Evolutionary conservation across 2,113 vertebrate species (phyloP).

Genomic region (Sapayoa aenigma): DNA sequence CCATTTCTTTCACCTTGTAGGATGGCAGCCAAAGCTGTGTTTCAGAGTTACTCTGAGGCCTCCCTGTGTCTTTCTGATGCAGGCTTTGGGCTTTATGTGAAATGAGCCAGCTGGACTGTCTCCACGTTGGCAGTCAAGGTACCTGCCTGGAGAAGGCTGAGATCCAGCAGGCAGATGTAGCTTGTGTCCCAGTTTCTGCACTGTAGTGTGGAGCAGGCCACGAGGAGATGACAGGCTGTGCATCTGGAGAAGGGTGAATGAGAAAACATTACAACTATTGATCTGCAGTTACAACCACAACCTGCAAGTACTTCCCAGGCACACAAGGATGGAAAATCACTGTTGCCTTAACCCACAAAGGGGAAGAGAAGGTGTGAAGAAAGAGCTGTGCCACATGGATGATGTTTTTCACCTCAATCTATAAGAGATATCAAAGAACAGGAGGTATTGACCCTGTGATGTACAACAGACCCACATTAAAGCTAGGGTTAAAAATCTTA

Average conservation of each 20-base stretch:
- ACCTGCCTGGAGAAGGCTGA: background rate
- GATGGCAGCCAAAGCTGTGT: background rate
- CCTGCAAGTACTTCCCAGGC: background rate
- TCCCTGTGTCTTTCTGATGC: background rate
- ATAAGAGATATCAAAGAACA: background rate
- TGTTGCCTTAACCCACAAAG: background rate
- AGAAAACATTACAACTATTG: background rate
- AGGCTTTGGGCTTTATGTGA: background rate
- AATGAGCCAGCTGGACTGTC: background rate
- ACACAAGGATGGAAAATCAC: background rate
- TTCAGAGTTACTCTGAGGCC: background rate
- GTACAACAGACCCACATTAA: background rate
- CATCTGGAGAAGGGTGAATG: background rate
- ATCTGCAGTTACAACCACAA: background rate
- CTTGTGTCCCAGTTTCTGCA: background rate
- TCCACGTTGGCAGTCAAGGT: background rate
- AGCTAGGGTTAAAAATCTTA: background rate
- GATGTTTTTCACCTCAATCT: background rate
- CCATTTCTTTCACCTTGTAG: background rate
- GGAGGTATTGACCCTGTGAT: background rate
- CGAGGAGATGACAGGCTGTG: background rate
- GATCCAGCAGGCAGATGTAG: background rate
- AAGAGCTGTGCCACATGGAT: background rate
- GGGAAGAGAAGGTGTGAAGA: background rate
- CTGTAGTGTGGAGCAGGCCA: rapidly evolving